Base-by-base conservation (phyloP, 2,797 vertebrate species). In the Borostomias antarcticus region DNA sequence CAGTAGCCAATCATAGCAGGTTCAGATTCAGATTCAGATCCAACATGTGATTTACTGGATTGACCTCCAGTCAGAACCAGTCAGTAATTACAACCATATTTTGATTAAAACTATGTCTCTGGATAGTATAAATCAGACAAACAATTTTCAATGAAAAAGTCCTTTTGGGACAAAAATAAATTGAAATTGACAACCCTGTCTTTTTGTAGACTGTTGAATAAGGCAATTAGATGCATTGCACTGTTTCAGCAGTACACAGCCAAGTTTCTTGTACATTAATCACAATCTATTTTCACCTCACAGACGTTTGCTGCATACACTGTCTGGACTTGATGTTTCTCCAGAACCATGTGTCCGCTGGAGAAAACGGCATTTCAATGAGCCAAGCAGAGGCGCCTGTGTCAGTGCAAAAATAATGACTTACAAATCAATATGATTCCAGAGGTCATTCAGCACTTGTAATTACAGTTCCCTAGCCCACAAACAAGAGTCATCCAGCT, bases 361-460 rank as follows among this genome's bases (percentile, higher is more conserved):
- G 56, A 19, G 19, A 40, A n/a, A 4, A 58, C 2, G 8, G 1
- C 19, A 23, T 58, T 25, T 26, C 35, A 3, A 56, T 19, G 45
- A 11, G 35, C 51, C 40, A 56, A 21, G 52, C 63, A 29, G 35
- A 65, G 21, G 21, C 13, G 29, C 29, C n/a, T 29, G 37, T 57
- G 63, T 30, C 63, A 56, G 29, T 33, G 63, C 45, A 65, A 57
- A 61, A 64, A 60, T 66, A 52, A 35, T 54, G 40, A 32, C 54
- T 30, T 66, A 19, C 33, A 71, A 74, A 80, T 88, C 75, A 66
- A 69, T 85, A 66, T 50, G 45, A 63, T 62, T 79, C 70, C 35
- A 61, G 52, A 71, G 69, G 54, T 84, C 75, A 77, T 66, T 75
- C 75, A 63, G 63, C 33, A 58, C 59, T 11, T 53, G 61, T 78